phyloP scores from a whole-genome alignment of 2,113 vertebrate genomes.

The Apistogramma diplotaenia region DNA sequence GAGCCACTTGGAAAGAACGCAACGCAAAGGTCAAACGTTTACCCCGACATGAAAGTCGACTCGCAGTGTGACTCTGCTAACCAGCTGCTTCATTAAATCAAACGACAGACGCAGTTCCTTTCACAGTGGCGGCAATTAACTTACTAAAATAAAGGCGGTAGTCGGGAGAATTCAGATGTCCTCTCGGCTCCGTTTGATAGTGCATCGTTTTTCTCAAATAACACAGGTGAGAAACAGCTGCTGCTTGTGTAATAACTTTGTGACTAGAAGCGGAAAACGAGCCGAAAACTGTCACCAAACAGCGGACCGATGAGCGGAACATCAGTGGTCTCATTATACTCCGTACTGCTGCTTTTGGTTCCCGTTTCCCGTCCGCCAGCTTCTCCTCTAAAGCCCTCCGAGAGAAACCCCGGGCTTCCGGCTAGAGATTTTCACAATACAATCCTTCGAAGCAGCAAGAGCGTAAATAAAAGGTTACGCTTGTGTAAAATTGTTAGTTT shows the following conservation, averaged over 20 bases:
- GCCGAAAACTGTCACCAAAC: slow-evolving; percentile 5
- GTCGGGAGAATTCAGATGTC: slow-evolving; percentile 75
- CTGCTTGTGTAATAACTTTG: slow-evolving; percentile 47
- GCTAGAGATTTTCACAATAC: slow-evolving; percentile 27
- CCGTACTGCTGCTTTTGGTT: background rate
- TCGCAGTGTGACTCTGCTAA: background rate
- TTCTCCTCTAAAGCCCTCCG: background rate
- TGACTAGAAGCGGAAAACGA: slow-evolving; percentile 6
- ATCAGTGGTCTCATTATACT: slow-evolving; percentile 47
- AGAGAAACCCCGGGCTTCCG: background rate
- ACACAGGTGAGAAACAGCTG: background rate
- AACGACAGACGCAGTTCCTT: background rate
- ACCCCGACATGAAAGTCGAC: background rate
- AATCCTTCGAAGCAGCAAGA: background rate
- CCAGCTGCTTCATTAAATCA: background rate
- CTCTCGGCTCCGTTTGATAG: slow-evolving; percentile 84
- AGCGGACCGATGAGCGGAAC: slow-evolving; percentile 15
- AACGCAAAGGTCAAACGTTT: slow-evolving; percentile 23
- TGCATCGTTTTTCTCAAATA: slow-evolving; percentile 69
- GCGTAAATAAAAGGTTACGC: too few relatives aligned
- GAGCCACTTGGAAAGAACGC: background rate
- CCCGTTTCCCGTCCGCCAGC: slow-evolving; percentile 35
- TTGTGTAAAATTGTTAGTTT: background rate
- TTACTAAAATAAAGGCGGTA: slow-evolving; percentile 95
- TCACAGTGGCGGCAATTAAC: slow-evolving; percentile 54